Conservation (phyloP, 2,888 invertebrate genomes). For the Platycheirus rosarum region DNA sequence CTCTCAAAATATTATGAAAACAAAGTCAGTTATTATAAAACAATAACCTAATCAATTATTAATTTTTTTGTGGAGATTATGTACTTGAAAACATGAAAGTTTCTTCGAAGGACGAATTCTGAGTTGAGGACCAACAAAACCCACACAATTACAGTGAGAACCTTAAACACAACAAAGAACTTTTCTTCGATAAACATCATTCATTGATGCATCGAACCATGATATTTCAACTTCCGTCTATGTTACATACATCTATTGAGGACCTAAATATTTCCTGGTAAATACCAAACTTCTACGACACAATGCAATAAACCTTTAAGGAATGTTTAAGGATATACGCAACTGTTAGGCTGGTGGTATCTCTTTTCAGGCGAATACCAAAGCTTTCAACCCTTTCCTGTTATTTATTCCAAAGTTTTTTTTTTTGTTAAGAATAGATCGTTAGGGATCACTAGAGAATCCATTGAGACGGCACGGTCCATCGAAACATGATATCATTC, state of each 20-base stretch:
- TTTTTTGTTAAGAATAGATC: constrained; percentile 4
- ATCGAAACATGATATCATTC: constrained; percentile 23
- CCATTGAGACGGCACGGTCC: constrained; percentile 15
- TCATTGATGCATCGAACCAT: constrained; percentile 2
- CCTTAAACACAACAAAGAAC: neutral
- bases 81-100: too few relatives aligned
- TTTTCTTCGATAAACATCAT: neutral
- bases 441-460: constrained; percentile 24
- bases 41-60: too few relatives aligned
- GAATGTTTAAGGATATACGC: constrained; percentile 1
- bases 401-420: constrained; percentile 3
- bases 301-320: constrained; percentile 1
- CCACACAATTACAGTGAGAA: neutral
- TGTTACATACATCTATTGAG: neutral
- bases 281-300: neutral
- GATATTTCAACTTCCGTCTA: neutral
- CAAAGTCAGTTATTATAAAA: too few relatives aligned
- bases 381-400: constrained; percentile 15
- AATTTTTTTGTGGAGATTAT: too few relatives aligned
- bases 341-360: constrained; percentile 1
- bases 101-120: too few relatives aligned
- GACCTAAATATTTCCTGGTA: constrained; percentile 6
- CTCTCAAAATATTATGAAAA: neutral
- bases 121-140: too few relatives aligned
- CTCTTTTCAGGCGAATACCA: constrained; percentile 9